A percentile compares a stretch with the other conserved stretches of the same genome.
Evolutionary conservation across 2,888 invertebrate species (phyloP).

Genomic region (Oscheius sp.): DNA sequence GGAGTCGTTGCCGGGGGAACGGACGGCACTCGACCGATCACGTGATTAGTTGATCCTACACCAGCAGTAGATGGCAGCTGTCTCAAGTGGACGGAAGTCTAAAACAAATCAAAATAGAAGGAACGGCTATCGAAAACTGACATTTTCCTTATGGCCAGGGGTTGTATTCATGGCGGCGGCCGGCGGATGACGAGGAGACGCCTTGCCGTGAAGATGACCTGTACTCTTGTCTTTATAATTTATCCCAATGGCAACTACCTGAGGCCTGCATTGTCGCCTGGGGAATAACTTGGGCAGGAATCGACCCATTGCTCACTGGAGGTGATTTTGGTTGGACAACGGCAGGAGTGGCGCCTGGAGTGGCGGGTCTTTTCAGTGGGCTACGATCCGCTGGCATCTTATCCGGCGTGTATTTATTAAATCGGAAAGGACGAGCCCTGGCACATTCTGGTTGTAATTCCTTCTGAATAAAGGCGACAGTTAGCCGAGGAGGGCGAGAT

Average conservation of each 20-base stretch:
- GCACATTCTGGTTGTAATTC: conserved; percentile 24
- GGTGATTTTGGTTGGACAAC: not conserved
- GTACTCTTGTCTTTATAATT: not conserved
- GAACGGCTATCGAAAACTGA: not conserved
- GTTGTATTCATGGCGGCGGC: not conserved
- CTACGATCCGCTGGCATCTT: conserved; percentile 6
- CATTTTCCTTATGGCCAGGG: conserved; percentile 26
- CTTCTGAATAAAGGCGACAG: not conserved
- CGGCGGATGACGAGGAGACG: not conserved
- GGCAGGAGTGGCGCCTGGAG: conserved; percentile 8
- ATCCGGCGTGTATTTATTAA: not conserved
- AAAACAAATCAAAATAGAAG: not conserved
- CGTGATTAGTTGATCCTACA: not conserved
- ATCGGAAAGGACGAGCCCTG: conserved; percentile 29
- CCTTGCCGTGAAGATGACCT: conserved; percentile 1
- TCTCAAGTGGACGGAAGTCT: not conserved
- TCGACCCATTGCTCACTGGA: not conserved
- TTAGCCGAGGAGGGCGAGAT: not conserved
- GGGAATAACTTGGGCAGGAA: not conserved
- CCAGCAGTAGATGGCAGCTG: not conserved
- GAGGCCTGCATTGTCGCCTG: not conserved
- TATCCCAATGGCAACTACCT: not conserved
- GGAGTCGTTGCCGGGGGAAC: not conserved
- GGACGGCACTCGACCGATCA: not conserved
- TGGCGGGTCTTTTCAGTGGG: not conserved